These are phyloP conservation scores for Stigmatopora argus DNA, from an alignment of 2,113 vertebrate species.

Conservation along the genomic window DNA sequence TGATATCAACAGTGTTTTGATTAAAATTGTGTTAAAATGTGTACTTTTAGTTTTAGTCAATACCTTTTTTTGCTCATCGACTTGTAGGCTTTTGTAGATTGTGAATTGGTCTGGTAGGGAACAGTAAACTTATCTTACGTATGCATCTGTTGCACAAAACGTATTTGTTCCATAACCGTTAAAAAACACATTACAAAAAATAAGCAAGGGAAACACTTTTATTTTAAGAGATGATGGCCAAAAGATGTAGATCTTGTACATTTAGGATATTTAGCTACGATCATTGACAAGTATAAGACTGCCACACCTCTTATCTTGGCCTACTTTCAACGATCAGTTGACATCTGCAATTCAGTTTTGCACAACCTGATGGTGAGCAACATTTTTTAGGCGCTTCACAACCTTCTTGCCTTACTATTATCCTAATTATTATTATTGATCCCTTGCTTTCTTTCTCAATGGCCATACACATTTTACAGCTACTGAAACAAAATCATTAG, in stretches of 20 bases:
- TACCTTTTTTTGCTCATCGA: no score
- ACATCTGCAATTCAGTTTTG: slow-evolving; percentile 68
- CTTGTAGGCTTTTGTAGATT: no score
- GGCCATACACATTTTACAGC: no score
- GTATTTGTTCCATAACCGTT: neutral
- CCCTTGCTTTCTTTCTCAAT: slow-evolving; percentile 8
- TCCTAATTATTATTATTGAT: neutral
- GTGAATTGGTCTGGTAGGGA: no score
- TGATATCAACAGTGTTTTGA: no score
- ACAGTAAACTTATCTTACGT: no score
- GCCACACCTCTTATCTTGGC: slow-evolving; percentile 56
- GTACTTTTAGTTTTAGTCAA: no score
- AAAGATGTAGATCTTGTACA: slow-evolving; percentile 44
- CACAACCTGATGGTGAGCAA: slow-evolving; percentile 38
- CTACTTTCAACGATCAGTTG: slow-evolving; percentile 54
- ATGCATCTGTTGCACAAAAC: no score
- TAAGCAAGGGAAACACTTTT: neutral
- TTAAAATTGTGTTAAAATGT: no score
- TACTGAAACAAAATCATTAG: no score
- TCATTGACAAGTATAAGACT: slow-evolving; percentile 52
- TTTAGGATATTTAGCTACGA: slow-evolving; percentile 40
- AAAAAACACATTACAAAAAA: neutral
- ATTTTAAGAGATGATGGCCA: slow-evolving; percentile 41
- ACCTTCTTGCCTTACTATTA: slow-evolving; percentile 15
- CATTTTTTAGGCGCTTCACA: slow-evolving; percentile 40